phyloP scores from a whole-genome alignment of 1,140 invertebrate genomes.

The Lethocerus indicus region DNA sequence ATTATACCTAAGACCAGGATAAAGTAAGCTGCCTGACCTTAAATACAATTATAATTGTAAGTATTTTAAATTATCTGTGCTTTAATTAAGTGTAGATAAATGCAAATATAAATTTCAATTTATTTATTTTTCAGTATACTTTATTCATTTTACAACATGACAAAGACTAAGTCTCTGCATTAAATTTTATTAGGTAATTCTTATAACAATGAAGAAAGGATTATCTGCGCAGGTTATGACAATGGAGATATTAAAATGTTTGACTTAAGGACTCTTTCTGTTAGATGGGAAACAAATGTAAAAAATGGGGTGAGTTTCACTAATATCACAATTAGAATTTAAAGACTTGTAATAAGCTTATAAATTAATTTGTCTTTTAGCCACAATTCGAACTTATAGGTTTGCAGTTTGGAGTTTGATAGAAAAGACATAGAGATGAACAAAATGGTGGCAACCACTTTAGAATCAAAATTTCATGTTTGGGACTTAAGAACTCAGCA shows the following conservation, averaged over 20 bases:
- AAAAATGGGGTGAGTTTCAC: conserved; percentile 67
- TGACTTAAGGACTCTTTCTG: conserved; percentile 67
- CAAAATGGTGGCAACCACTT: conserved; percentile 77
- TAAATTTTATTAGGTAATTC: conserved; percentile 42
- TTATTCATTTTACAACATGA: too few relatives aligned
- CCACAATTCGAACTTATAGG: conserved; percentile 38
- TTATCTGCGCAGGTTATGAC: conserved; percentile 83
- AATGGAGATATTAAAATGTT: conserved; percentile 95
- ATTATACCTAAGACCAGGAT: too few relatives aligned
- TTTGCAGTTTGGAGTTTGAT: conserved; percentile 84
- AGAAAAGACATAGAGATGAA: conserved; percentile 90
- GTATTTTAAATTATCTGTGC: too few relatives aligned
- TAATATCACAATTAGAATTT: not conserved
- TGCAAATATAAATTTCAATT: not conserved
- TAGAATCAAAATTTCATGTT: conserved; percentile 84
- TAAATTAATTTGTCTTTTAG: conserved; percentile 4
- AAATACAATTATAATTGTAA: too few relatives aligned
- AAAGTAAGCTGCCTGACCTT: too few relatives aligned
- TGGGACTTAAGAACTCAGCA: conserved; percentile 81
- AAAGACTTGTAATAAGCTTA: not conserved
- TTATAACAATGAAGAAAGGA: conserved; percentile 65
- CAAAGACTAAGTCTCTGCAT: too few relatives aligned
- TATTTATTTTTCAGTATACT: conserved; percentile 1
- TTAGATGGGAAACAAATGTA: conserved; percentile 82
- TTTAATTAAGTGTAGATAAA: too few relatives aligned